Conservation (phyloP, 2,797 vertebrate species). For the Morus bassanus region DNA sequence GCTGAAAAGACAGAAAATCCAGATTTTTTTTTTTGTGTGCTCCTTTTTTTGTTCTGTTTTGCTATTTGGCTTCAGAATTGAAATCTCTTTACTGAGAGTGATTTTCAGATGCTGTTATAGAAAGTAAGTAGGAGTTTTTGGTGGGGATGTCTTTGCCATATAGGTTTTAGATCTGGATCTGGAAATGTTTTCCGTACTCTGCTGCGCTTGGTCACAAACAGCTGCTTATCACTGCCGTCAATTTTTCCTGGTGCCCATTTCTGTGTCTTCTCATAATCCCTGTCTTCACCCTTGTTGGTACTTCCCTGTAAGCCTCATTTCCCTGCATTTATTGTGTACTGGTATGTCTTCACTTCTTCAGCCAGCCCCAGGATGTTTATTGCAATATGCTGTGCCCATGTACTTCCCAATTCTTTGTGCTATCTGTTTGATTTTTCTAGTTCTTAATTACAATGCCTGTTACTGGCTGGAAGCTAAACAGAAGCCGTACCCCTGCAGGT, state of each 20-base stretch:
- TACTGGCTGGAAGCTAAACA: not conserved
- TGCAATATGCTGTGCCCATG: not conserved
- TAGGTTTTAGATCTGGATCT: not conserved
- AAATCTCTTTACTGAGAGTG: not conserved
- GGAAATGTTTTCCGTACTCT: not conserved
- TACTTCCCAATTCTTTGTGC: not conserved
- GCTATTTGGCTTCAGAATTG: not conserved
- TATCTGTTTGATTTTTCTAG: not conserved
- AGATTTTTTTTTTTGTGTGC: not conserved
- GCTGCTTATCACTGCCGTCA: not conserved
- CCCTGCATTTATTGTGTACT: not conserved
- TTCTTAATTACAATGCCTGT: not conserved
- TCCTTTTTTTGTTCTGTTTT: not conserved
- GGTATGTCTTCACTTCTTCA: not conserved
- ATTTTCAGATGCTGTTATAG: not conserved
- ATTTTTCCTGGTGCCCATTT: not conserved
- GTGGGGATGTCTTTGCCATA: not conserved
- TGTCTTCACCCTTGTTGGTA: not conserved
- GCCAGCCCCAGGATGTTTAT: not conserved
- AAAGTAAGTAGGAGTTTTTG: not conserved
- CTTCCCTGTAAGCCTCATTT: not conserved
- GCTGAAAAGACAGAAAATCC: constrained; percentile 36
- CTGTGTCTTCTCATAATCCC: not conserved
- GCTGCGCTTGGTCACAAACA: not conserved
- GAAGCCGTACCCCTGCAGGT: not conserved